A percentile compares a stretch with the other conserved stretches of the same genome.
phyloP scores from a whole-genome alignment of 2,797 vertebrate genomes.

The Anabacerthia variegaticeps region DNA sequence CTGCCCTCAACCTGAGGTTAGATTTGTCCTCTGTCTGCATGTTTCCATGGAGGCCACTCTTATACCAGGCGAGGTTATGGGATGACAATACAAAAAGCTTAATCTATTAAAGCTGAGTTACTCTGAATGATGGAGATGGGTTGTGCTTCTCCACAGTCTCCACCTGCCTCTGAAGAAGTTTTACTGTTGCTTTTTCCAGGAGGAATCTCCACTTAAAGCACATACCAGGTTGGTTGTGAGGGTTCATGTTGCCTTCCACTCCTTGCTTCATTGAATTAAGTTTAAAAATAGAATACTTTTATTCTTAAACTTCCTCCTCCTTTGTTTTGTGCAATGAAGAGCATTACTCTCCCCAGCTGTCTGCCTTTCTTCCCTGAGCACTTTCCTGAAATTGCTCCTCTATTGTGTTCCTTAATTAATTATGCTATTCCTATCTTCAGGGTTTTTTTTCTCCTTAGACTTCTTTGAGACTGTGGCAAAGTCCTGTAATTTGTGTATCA shows the following conservation, averaged over 20 bases:
- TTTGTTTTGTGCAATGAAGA: background rate
- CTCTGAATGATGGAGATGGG: fast-evolving
- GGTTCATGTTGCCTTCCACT: background rate
- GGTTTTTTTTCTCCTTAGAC: background rate
- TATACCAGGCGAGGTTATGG: background rate
- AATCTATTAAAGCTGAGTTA: background rate
- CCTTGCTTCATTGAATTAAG: background rate
- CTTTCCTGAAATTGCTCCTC: constrained; percentile 9
- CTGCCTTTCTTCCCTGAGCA: background rate
- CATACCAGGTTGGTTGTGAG: background rate
- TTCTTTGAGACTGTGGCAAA: background rate
- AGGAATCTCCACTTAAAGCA: background rate
- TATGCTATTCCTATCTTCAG: background rate
- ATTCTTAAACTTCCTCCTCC: constrained; percentile 18
- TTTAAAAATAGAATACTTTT: constrained; percentile 33
- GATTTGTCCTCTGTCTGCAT: background rate
- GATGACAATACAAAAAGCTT: background rate
- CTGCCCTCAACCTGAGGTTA: too few species aligned
- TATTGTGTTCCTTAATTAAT: constrained; percentile 6
- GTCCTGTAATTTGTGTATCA: background rate
- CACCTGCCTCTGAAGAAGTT: background rate
- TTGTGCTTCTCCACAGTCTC: background rate
- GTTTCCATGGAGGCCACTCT: background rate
- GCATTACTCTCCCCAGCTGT: background rate
- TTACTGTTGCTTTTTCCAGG: background rate